Base-by-base conservation (phyloP, 2,113 vertebrate genomes). In the Acrocephalus kingi region DNA sequence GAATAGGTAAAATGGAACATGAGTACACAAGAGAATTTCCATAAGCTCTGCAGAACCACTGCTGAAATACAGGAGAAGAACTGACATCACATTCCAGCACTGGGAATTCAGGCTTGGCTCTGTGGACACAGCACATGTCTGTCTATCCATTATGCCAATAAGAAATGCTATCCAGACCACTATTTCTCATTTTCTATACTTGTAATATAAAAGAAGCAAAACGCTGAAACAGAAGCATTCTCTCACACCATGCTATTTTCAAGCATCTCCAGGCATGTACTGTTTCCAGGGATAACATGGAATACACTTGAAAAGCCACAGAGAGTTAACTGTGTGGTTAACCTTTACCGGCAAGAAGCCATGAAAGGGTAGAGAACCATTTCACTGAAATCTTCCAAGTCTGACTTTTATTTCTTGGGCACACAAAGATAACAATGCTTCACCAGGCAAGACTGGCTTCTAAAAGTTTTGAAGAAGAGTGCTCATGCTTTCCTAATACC, bases 311-410 rank as follows among this genome's bases (percentile, higher is more conserved):
- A 77, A 87, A 90, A 81, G 83, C 61, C 73, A 92, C 0, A 4
- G 39, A 64, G 22, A 58, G 31, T 49, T 73, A 92, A 45, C 43
- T 0, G 0, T 19, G 51, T 1, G 1, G 39, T 43, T 67, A 73
- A 67, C 11, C 48, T 69, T 69, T 10, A 83, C 25, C 35, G 84
- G 49, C 6, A 6, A 76, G 27, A 74, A 81, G 59, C 62, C 61
- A 62, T 7, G 14, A 74, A 96, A 79, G 51, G 6, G 19, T 31
- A 54, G 48, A 95, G 35, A 89, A 84, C 25, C 43, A 52, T 33
- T 90, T 77, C 76, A 55, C 24, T 31, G 10, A 78, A 74, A 67
- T 71, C n/a, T 52, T 84, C 4, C 8, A 82, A 37, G 43, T n/a
- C 37, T 66, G 33, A 55, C 79, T 87, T 75, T 17, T 59, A 67